phyloP scores from a whole-genome alignment of 2,888 invertebrate genomes.

The Eristalis pertinax region DNA sequence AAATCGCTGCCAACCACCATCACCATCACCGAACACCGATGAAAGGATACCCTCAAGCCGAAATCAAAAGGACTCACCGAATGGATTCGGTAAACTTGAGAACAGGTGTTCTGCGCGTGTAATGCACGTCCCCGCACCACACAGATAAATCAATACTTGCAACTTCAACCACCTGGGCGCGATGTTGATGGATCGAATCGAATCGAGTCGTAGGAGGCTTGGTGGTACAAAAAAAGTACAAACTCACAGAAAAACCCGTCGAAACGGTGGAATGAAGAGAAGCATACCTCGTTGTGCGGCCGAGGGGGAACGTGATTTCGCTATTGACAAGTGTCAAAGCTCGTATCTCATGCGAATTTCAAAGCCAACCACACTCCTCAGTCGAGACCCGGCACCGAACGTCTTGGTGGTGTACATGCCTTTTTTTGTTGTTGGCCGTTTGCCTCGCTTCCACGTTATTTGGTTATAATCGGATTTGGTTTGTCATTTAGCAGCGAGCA shows the following conservation, averaged over 20 bases:
- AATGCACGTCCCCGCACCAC: constrained; percentile 56
- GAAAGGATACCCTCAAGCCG: background rate
- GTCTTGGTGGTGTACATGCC: background rate
- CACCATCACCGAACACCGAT: background rate
- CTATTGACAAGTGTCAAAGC: constrained; percentile 61
- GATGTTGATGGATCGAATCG: constrained; percentile 50
- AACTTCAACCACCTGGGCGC: constrained; percentile 56
- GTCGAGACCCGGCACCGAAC: background rate
- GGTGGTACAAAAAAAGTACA: background rate
- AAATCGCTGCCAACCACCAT: constrained; percentile 30
- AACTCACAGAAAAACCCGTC: background rate
- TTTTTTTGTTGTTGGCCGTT: background rate
- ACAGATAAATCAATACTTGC: constrained; percentile 64
- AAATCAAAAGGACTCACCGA: constrained; percentile 11
- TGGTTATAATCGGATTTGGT: constrained; percentile 63
- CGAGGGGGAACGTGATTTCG: constrained; percentile 33
- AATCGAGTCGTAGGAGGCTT: constrained; percentile 20
- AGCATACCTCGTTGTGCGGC: background rate
- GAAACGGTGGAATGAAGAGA: background rate
- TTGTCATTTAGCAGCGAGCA: constrained; percentile 55
- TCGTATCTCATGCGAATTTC: constrained; percentile 49
- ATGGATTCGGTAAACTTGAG: constrained; percentile 2
- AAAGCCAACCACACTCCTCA: background rate
- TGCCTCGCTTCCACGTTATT: constrained; percentile 32
- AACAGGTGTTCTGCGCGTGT: constrained; percentile 69